These are phyloP conservation scores for Odobenus rosmarus DNA, from an alignment of 2,113 vertebrate species.

Conservation along the genomic window DNA sequence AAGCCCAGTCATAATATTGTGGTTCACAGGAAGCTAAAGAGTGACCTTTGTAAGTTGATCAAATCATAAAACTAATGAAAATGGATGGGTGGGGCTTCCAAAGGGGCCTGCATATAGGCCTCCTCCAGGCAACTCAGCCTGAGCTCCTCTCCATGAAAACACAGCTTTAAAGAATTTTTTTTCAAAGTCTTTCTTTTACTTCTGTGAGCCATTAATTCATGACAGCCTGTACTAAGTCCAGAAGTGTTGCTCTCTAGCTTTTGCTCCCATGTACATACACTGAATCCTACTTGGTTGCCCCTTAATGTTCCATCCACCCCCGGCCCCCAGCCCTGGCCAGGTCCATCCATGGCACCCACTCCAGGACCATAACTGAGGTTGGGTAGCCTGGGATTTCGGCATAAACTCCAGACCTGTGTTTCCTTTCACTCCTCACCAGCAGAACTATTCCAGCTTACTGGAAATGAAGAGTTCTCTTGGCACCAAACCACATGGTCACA, in stretches of 20 bases:
- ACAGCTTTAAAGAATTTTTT: neutral
- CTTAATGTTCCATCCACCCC: neutral
- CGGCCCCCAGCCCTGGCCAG: neutral
- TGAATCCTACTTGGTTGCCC: neutral
- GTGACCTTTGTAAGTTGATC: constrained; percentile 61
- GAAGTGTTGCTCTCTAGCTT: neutral
- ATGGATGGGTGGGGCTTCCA: constrained; percentile 24
- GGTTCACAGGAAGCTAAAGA: constrained; percentile 58
- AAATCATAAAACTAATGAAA: constrained; percentile 71
- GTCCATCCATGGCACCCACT: neutral
- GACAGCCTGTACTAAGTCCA: neutral
- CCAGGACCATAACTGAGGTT: neutral
- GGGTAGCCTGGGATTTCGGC: neutral
- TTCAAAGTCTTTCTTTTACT: constrained; percentile 35
- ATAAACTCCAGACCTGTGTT: neutral
- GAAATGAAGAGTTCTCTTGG: neutral
- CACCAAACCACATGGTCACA: neutral
- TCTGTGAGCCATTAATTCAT: constrained; percentile 32
- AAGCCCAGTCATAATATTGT: constrained; percentile 65
- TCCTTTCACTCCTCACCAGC: neutral
- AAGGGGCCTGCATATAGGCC: neutral
- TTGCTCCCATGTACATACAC: neutral
- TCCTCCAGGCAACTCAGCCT: neutral
- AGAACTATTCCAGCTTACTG: neutral
- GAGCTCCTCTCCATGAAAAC: neutral